phyloP scores from a whole-genome alignment of 2,888 invertebrate genomes.

The Linnaemya tessellans region DNA sequence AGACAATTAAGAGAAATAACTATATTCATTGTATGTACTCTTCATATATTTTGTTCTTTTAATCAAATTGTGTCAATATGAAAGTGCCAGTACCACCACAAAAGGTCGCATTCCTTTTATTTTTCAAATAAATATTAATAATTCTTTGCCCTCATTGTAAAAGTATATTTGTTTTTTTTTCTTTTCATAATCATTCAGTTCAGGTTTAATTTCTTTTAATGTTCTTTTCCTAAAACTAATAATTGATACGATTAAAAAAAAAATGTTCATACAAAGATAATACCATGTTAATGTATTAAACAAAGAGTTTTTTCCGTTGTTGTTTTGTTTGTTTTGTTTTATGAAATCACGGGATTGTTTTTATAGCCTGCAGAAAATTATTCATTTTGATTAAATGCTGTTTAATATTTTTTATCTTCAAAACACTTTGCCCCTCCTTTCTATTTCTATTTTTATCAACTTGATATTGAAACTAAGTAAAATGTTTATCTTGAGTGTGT shows the following conservation, averaged over 20 bases:
- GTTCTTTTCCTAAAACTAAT: neutral
- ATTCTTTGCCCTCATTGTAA: constrained; percentile 24
- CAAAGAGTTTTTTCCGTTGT: constrained; percentile 1
- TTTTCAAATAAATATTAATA: constrained; percentile 1
- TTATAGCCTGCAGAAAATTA: constrained; percentile 25
- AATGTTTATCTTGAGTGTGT: constrained; percentile 28
- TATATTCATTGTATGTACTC: constrained; percentile 12
- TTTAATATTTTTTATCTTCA: constrained; percentile 2
- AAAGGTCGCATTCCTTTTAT: neutral
- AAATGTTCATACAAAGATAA: constrained; percentile 3
- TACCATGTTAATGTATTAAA: constrained; percentile 7
- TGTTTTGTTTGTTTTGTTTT: too few relatives aligned
- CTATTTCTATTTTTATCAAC: neutral
- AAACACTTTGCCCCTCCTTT: neutral
- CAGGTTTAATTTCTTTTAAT: constrained; percentile 1
- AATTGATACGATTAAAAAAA: constrained; percentile 18
- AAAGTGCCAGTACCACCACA: constrained; percentile 23
- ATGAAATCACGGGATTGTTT: constrained; percentile 52
- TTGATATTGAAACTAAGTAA: constrained; percentile 11
- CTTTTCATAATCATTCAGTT: neutral
- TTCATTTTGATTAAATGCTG: constrained; percentile 42
- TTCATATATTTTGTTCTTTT: constrained; percentile 3
- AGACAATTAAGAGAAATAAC: constrained; percentile 56
- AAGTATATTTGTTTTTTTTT: neutral
- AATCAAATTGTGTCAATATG: constrained; percentile 57